phyloP scores from a whole-genome alignment of 64 coral and sea anemone genomes.

The Trachythela sp. region DNA sequence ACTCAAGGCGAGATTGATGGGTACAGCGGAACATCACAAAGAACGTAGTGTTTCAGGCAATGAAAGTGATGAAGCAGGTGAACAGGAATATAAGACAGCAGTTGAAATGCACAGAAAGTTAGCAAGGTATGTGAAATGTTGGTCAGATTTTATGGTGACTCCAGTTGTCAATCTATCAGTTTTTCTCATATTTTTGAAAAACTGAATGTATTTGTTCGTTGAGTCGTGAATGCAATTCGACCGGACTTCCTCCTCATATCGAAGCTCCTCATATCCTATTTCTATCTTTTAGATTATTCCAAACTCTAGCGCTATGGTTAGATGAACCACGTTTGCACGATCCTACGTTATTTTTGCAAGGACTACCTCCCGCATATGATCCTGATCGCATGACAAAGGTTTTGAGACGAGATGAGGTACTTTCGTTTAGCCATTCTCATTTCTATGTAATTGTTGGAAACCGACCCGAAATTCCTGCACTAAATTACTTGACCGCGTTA shows the following conservation, averaged over 20 bases:
- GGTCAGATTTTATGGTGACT: too few relatives aligned
- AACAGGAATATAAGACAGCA: constrained; percentile 75
- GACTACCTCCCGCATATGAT: constrained; percentile 80
- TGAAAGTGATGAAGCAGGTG: constrained; percentile 59
- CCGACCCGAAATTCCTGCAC: too few relatives aligned
- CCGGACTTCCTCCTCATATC: too few relatives aligned
- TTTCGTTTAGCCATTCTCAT: neutral
- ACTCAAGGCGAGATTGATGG: constrained; percentile 79
- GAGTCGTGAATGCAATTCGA: too few relatives aligned
- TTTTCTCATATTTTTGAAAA: too few relatives aligned
- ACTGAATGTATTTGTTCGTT: too few relatives aligned
- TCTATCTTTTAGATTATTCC: constrained; percentile 60
- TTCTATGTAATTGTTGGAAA: neutral
- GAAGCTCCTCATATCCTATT: neutral
- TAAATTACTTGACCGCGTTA: too few relatives aligned
- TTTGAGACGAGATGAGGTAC: constrained; percentile 57
- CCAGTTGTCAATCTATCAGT: too few relatives aligned
- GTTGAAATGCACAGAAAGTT: constrained; percentile 74
- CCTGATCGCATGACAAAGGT: constrained; percentile 56
- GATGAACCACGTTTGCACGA: constrained; percentile 94
- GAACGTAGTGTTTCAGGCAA: constrained; percentile 59
- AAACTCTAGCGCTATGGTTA: constrained; percentile 80
- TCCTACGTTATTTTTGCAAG: constrained; percentile 66
- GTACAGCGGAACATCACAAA: constrained; percentile 75
- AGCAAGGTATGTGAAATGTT: constrained; percentile 52